Evolutionary conservation across 2,888 invertebrate species (phyloP).

Genomic region (Plagodis pulveraria): DNA sequence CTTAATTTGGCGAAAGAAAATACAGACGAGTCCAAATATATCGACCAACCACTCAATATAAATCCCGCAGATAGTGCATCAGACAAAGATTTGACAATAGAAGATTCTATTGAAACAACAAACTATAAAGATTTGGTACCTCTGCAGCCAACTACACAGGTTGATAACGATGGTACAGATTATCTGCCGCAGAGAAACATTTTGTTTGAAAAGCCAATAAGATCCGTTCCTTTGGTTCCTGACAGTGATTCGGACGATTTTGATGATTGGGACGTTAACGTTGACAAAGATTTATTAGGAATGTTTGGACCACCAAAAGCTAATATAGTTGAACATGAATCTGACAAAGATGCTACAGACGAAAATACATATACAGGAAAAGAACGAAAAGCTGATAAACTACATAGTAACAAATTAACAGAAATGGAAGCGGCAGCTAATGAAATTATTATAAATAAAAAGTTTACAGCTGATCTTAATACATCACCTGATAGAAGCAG

Average conservation of each 20-base stretch:
- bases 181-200: slow-evolving; percentile 2
- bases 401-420: too few species aligned
- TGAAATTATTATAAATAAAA: too few species aligned
- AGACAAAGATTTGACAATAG: slow-evolving; percentile 26
- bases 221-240: slow-evolving; percentile 59
- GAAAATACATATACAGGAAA: background rate
- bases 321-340: slow-evolving; percentile 6
- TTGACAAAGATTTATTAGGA: slow-evolving; percentile 42
- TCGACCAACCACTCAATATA: slow-evolving; percentile 47
- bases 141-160: background rate
- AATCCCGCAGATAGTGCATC: slow-evolving; percentile 34
- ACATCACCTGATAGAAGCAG: background rate
- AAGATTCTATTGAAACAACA: slow-evolving; percentile 2
- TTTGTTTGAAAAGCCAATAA: slow-evolving; percentile 44
- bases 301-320: slow-evolving; percentile 20
- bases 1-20: slow-evolving; percentile 71
- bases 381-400: background rate
- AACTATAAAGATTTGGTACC: slow-evolving; percentile 12
- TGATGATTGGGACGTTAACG: slow-evolving; percentile 57
- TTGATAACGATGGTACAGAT: background rate
- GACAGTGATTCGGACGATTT: slow-evolving; percentile 39
- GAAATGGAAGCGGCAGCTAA: too few species aligned
- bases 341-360: background rate
- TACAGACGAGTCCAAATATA: slow-evolving; percentile 54
- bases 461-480: background rate